Evolutionary conservation across 2,113 vertebrate genomes (phyloP).

Genomic region (Lampris incognitus): DNA sequence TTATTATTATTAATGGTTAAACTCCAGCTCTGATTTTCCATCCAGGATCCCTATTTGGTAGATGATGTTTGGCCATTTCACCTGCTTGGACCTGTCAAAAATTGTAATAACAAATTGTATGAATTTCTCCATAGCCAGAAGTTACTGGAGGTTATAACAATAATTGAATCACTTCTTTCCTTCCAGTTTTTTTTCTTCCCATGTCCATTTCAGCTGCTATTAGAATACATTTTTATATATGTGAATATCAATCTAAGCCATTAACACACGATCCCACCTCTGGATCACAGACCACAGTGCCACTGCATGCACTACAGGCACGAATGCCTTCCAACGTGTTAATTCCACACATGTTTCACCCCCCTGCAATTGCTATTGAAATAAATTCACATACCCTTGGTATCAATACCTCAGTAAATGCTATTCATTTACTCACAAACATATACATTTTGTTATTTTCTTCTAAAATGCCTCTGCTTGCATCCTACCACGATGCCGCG

Average conservation of each 20-base stretch:
- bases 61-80: slow-evolving; percentile 10
- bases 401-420: slow-evolving; percentile 49
- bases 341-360: slow-evolving; percentile 12
- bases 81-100: not conserved
- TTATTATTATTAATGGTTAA: slow-evolving; percentile 12
- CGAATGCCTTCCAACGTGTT: slow-evolving; percentile 22
- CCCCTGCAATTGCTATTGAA: slow-evolving; percentile 50
- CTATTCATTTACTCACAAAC: slow-evolving; percentile 46
- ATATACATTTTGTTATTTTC: slow-evolving; percentile 44
- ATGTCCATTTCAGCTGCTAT: slow-evolving; percentile 37
- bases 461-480: slow-evolving; percentile 12
- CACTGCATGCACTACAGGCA: slow-evolving; percentile 28
- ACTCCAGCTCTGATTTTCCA: slow-evolving; percentile 14
- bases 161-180: slow-evolving; percentile 16
- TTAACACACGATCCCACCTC: slow-evolving; percentile 56
- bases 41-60: not conserved
- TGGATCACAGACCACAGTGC: slow-evolving; percentile 13
- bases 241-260: slow-evolving; percentile 61
- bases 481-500: slow-evolving; percentile 10
- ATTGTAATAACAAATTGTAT: not conserved
- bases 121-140: not conserved
- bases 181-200: slow-evolving; percentile 13
- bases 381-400: not conserved
- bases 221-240: slow-evolving; percentile 55
- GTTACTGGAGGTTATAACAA: slow-evolving; percentile 2